Conservation (phyloP, 1,140 invertebrate genomes). For the Meloidogyne floridensis region DNA sequence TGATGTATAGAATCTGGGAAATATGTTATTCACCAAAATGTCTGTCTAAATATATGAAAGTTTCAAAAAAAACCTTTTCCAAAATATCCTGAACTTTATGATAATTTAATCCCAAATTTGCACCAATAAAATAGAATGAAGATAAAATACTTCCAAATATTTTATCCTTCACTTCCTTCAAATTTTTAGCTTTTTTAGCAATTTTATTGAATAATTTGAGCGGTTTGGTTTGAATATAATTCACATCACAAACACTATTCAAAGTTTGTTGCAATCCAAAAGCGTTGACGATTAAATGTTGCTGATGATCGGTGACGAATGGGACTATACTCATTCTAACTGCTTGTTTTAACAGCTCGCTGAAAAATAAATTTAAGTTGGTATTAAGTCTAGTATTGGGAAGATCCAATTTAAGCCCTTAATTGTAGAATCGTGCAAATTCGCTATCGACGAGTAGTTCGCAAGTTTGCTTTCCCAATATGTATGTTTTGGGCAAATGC, state of each 20-base stretch:
- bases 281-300: neutral
- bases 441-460: no score
- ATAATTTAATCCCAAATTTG: neutral
- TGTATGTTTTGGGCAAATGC: no score
- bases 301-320: neutral
- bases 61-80: neutral
- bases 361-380: neutral
- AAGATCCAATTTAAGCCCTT: no score
- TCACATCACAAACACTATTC: neutral
- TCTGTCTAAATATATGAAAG: no score
- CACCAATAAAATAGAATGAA: neutral
- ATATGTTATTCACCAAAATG: no score
- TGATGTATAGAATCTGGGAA: no score
- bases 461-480: no score
- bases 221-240: neutral
- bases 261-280: neutral
- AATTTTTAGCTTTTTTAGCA: neutral
- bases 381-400: no score
- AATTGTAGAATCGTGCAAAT: no score
- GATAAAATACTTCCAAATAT: neutral
- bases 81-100: neutral
- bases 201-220: neutral
- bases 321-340: neutral
- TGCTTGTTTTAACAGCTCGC: neutral
- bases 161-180: neutral